These are phyloP conservation scores for Pionites leucogaster DNA, from an alignment of 2,113 vertebrate genomes.

Conservation along the genomic window DNA sequence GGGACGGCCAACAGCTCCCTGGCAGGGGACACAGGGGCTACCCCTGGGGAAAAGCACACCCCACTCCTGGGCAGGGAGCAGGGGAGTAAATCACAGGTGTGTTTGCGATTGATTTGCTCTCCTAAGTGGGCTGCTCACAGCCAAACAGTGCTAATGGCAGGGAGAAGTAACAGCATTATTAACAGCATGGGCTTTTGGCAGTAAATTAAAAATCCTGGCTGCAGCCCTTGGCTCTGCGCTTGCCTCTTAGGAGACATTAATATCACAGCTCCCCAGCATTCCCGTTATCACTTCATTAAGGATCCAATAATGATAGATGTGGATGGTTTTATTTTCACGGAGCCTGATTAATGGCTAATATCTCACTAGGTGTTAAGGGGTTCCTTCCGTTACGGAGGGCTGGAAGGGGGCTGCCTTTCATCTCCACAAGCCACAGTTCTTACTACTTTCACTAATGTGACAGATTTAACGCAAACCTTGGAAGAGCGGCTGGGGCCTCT, in stretches of 20 bases:
- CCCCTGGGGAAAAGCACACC: rapidly evolving
- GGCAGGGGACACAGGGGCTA: neutral
- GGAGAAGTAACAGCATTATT: conserved; percentile 45
- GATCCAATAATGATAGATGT: conserved; percentile 70
- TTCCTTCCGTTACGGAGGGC: conserved; percentile 39
- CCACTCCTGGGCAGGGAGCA: neutral
- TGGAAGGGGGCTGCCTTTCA: conserved; percentile 39
- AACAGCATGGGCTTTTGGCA: conserved; percentile 58
- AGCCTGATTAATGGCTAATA: conserved; percentile 70
- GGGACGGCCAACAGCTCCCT: neutral
- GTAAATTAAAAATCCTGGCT: conserved; percentile 73
- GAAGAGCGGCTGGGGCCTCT: neutral
- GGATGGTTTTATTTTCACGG: conserved; percentile 58
- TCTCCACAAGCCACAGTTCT: conserved; percentile 30
- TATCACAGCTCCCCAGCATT: conserved; percentile 70
- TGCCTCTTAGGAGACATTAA: conserved; percentile 72
- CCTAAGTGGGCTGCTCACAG: neutral
- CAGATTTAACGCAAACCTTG: conserved; percentile 48
- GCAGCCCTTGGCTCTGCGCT: conserved; percentile 59
- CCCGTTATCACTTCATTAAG: conserved; percentile 76
- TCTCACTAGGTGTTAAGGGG: conserved; percentile 72
- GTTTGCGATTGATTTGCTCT: neutral
- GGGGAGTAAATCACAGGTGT: neutral
- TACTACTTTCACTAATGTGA: conserved; percentile 46
- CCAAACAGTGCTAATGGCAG: neutral